Conservation (phyloP, 2,888 invertebrate species). For the Dorcus parallelipipedus region DNA sequence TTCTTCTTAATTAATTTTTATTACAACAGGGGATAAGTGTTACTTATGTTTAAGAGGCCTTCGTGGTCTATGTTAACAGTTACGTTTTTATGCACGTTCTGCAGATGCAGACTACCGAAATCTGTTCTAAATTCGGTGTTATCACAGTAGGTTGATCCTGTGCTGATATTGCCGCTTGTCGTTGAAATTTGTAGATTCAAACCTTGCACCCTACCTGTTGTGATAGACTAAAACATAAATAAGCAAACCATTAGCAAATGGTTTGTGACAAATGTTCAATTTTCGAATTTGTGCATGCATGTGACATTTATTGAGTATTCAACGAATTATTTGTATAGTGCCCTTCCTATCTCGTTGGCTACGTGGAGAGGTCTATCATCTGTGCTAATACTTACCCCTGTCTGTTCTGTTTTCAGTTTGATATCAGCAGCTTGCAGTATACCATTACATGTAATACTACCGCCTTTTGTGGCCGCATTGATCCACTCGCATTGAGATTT, state of each 20-base stretch:
- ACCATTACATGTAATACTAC: slow-evolving; percentile 36
- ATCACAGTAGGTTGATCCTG: slow-evolving; percentile 39
- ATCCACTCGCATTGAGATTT: slow-evolving; percentile 24
- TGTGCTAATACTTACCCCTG: slow-evolving; percentile 29
- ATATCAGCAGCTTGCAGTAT: slow-evolving; percentile 38
- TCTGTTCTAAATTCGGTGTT: slow-evolving; percentile 33
- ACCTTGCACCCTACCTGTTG: slow-evolving; percentile 37
- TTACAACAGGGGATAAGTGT: not conserved
- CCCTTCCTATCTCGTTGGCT: too few species aligned
- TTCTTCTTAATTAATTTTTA: slow-evolving; percentile 14
- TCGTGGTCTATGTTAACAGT: slow-evolving; percentile 30
- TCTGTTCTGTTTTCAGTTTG: slow-evolving; percentile 17
- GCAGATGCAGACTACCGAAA: slow-evolving; percentile 36
- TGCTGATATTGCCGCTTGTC: slow-evolving; percentile 34
- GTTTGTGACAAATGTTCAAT: too few species aligned
- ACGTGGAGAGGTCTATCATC: too few species aligned
- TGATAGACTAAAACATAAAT: slow-evolving; percentile 33
- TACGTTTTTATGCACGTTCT: slow-evolving; percentile 39
- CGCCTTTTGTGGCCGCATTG: slow-evolving; percentile 15
- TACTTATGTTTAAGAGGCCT: slow-evolving; percentile 37
- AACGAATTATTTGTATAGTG: too few species aligned
- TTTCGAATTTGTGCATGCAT: too few species aligned
- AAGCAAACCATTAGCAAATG: not conserved
- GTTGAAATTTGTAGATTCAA: slow-evolving; percentile 31
- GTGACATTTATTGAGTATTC: too few species aligned